Percentiles rank a stretch among this genome's conserved stretches.
Conservation (phyloP, 2,888 invertebrate genomes). For the Criorhina ranunculi region DNA sequence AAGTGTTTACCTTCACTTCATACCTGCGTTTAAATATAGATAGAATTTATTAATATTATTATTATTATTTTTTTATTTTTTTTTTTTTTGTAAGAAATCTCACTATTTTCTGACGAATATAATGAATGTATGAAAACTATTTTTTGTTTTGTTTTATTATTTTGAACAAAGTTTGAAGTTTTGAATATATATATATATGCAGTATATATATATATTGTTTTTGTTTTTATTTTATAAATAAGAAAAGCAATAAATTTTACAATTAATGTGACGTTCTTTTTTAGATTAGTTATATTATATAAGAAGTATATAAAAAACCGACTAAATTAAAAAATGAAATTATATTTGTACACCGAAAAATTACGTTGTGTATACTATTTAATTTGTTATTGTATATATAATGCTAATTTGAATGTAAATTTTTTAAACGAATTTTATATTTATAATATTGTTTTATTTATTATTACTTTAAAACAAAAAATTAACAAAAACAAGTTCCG, state of each 20-base stretch:
- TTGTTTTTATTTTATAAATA: conserved; percentile 44
- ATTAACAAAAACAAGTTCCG: conserved; percentile 14
- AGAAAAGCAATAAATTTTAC: conserved; percentile 58
- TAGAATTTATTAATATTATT: conserved; percentile 25
- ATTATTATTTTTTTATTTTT: conserved; percentile 6
- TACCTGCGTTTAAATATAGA: conserved; percentile 38
- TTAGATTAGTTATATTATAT: conserved; percentile 23
- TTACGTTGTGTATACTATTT: conserved; percentile 45
- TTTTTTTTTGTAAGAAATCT: conserved; percentile 45
- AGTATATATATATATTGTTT: conserved; percentile 25
- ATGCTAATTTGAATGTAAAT: conserved; percentile 47
- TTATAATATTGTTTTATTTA: conserved; percentile 29
- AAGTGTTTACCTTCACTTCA: conserved; percentile 49
- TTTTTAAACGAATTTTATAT: conserved; percentile 28
- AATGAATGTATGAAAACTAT: conserved; percentile 51
- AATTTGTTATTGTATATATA: conserved; percentile 31
- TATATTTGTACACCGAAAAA: conserved; percentile 42
- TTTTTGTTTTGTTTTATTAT: conserved; percentile 31
- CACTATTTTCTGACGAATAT: conserved; percentile 37
- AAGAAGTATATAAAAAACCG: conserved; percentile 32
- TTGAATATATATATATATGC: conserved; percentile 45
- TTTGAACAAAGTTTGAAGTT: conserved; percentile 52
- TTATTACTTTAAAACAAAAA: conserved; percentile 28
- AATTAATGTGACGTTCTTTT: conserved; percentile 47
- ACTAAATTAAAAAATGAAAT: conserved; percentile 8